Conservation (phyloP, 2,113 vertebrate species). For the Nesogale talazaci region DNA sequence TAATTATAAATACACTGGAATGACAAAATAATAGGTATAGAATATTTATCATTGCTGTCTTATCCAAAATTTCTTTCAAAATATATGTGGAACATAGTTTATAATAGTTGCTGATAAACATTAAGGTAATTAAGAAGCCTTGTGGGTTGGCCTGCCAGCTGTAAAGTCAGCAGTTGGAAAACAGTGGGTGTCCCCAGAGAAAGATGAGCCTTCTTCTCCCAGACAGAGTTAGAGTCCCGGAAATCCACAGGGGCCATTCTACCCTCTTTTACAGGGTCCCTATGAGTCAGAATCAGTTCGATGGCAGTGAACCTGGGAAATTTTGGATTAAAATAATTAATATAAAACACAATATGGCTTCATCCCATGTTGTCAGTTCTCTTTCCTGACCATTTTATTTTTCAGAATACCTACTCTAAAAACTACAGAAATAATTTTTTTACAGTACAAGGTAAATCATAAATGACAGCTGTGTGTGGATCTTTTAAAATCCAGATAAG, state of each 20-base stretch:
- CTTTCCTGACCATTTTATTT: neutral
- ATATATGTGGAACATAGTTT: neutral
- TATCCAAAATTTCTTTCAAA: neutral
- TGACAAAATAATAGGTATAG: neutral
- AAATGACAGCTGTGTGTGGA: neutral
- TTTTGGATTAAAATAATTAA: neutral
- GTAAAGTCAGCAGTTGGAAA: too few species aligned
- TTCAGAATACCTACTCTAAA: neutral
- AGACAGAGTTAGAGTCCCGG: too few species aligned
- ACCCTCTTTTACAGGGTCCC: too few species aligned
- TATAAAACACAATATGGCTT: neutral
- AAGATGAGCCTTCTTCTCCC: too few species aligned
- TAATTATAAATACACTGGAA: neutral
- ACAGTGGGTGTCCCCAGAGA: too few species aligned
- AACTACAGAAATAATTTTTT: neutral
- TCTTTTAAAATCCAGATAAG: neutral
- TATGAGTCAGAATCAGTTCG: too few species aligned
- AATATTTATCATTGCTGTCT: neutral
- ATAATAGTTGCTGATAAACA: neutral
- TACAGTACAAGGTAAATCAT: neutral
- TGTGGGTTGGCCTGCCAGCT: too few species aligned
- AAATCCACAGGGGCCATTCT: too few species aligned
- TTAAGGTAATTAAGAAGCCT: too few species aligned
- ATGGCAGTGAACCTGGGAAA: too few species aligned
- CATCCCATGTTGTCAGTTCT: neutral